These are phyloP conservation scores for Agonum fuliginosum DNA, from an alignment of 2,888 invertebrate genomes.

Conservation along the genomic window DNA sequence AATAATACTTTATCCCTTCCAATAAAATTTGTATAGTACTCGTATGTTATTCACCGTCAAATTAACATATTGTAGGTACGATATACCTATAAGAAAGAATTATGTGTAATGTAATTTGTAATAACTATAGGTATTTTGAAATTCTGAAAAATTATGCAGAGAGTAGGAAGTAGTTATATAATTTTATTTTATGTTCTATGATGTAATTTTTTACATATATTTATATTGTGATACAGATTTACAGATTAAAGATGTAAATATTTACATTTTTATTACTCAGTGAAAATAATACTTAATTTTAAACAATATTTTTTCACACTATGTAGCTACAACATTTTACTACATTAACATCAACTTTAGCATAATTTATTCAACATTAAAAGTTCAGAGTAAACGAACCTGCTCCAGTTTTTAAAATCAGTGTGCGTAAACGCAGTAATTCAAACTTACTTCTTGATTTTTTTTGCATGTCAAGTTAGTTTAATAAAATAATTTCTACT, in stretches of 20 bases:
- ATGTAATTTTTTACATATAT: neutral
- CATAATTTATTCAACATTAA: slow-evolving; percentile 32
- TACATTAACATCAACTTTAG: slow-evolving; percentile 1
- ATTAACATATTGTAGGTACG: no score
- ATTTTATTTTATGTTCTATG: no score
- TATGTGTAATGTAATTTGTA: no score
- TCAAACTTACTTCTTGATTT: slow-evolving; percentile 22
- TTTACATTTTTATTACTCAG: neutral
- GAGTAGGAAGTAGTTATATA: no score
- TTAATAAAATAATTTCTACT: slow-evolving; percentile 25
- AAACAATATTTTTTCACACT: neutral
- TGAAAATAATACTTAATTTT: slow-evolving; percentile 6
- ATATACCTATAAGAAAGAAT: no score
- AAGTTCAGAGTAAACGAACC: slow-evolving; percentile 16
- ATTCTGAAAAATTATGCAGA: no score
- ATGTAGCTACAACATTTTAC: neutral
- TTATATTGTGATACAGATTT: neutral
- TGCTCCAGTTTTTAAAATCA: slow-evolving; percentile 20
- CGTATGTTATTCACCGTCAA: no score
- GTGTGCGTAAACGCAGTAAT: slow-evolving; percentile 12
- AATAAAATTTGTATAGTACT: no score
- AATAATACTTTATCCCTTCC: no score
- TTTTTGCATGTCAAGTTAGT: neutral
- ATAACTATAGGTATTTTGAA: no score
- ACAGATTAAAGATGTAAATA: no score